phyloP scores from a whole-genome alignment of 2,797 vertebrate species.

The Hipposideros larvatus region DNA sequence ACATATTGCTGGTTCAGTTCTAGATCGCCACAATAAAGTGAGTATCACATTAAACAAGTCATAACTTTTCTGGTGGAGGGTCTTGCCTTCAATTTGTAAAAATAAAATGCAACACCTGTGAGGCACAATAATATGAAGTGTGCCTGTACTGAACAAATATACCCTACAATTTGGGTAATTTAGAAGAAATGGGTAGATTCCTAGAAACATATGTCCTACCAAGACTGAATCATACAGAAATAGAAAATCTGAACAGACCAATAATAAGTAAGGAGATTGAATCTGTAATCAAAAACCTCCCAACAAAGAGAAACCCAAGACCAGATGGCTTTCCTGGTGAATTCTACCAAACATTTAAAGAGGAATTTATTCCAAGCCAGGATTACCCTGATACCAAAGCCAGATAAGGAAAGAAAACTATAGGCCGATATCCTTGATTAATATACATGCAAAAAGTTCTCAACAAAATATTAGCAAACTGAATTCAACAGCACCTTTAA shows the following conservation, averaged over 20 bases:
- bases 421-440: not conserved
- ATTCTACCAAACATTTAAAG: constrained; percentile 7
- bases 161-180: not conserved
- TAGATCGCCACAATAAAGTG: not conserved
- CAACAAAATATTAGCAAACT: not conserved
- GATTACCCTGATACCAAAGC: not conserved
- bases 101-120: not conserved
- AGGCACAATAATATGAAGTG: not conserved
- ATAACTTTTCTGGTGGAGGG: not conserved
- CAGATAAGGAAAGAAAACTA: not conserved
- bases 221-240: not conserved
- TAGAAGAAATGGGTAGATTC: not conserved
- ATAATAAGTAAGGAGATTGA: not conserved
- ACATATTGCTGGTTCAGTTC: not conserved
- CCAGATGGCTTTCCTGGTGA: not conserved
- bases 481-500: not conserved
- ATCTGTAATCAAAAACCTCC: not conserved
- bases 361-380: not conserved
- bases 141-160: not conserved
- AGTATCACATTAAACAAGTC: not conserved
- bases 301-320: not conserved
- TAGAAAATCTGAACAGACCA: not conserved
- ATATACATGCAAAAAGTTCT: not conserved
- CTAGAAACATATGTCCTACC: not conserved
- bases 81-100: not conserved